Percentiles rank a stretch among this genome's conserved stretches.
These are phyloP conservation scores for Macrotrachela quadricornifera DNA, from an alignment of 1,140 invertebrate species.

Conservation along the genomic window DNA sequence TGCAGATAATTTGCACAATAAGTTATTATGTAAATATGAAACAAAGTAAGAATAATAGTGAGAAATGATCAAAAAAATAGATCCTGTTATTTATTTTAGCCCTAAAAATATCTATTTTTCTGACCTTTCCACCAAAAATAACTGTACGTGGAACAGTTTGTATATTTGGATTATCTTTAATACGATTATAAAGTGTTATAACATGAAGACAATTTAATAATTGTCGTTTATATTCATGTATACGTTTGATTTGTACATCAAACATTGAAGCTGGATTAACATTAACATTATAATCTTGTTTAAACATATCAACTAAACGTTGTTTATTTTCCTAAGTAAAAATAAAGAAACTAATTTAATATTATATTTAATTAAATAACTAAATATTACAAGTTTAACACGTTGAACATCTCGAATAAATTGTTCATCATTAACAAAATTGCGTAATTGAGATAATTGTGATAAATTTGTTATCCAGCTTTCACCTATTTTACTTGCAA, in stretches of 20 bases:
- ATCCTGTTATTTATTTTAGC: too few species aligned
- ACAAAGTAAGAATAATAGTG: too few species aligned
- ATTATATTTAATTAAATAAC: too few species aligned
- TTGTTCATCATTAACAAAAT: slow-evolving; percentile 56
- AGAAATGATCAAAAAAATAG: too few species aligned
- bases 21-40: too few species aligned
- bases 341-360: too few species aligned
- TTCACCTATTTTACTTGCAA: slow-evolving; percentile 83
- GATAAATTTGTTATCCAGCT: slow-evolving; percentile 81
- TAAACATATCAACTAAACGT: slow-evolving; percentile 57
- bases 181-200: slow-evolving; percentile 86
- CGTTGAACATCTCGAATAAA: slow-evolving; percentile 72
- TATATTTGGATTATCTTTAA: slow-evolving; percentile 65
- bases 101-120: too few species aligned
- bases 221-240: slow-evolving; percentile 97
- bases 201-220: slow-evolving; percentile 84
- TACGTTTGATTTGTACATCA: slow-evolving; percentile 74
- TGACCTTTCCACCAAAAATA: slow-evolving; percentile 80
- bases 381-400: slow-evolving; percentile 45
- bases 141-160: slow-evolving; percentile 69
- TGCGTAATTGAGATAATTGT: slow-evolving; percentile 57
- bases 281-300: slow-evolving; percentile 65
- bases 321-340: slow-evolving; percentile 62
- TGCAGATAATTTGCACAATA: too few species aligned
- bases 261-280: slow-evolving; percentile 84